These are phyloP conservation scores for Galeopsomyia nigrocyanea DNA, from an alignment of 2,888 invertebrate species.

Conservation along the genomic window DNA sequence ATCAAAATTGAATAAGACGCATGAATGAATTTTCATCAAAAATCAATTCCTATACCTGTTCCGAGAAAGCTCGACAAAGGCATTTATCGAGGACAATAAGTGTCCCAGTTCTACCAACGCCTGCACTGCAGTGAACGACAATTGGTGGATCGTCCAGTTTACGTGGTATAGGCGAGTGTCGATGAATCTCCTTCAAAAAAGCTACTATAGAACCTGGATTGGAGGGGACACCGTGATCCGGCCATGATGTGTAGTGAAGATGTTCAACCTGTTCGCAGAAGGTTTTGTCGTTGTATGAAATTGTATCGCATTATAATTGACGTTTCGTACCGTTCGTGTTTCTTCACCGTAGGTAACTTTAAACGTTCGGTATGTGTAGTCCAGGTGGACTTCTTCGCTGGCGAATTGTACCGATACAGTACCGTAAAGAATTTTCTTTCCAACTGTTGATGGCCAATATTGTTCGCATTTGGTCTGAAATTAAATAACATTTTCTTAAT, in stretches of 20 bases:
- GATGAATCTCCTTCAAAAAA: constrained; percentile 62
- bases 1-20: background rate
- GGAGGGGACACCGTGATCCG: constrained; percentile 71
- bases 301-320: constrained; percentile 11
- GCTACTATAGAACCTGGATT: constrained; percentile 65
- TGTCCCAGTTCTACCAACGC: constrained; percentile 75
- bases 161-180: constrained; percentile 56
- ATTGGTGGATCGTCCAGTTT: constrained; percentile 66
- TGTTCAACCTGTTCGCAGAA: constrained; percentile 65
- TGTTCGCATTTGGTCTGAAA: constrained; percentile 70
- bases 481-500: background rate
- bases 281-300: too few species aligned
- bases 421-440: constrained; percentile 63
- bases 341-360: constrained; percentile 53
- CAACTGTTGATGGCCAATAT: constrained; percentile 70
- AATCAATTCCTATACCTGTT: constrained; percentile 54
- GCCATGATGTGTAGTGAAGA: constrained; percentile 71
- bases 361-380: constrained; percentile 65
- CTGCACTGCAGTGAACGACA: constrained; percentile 75
- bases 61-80: constrained; percentile 69
- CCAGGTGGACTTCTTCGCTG: constrained; percentile 62
- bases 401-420: constrained; percentile 61
- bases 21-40: background rate
- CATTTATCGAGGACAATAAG: constrained; percentile 74
- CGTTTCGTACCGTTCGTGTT: constrained; percentile 25